Evolutionary conservation across 2,797 vertebrate genomes (phyloP), one percentile per base, ranked within the genome.

Genomic region (Parauchenoglanis punctatus): DNA sequence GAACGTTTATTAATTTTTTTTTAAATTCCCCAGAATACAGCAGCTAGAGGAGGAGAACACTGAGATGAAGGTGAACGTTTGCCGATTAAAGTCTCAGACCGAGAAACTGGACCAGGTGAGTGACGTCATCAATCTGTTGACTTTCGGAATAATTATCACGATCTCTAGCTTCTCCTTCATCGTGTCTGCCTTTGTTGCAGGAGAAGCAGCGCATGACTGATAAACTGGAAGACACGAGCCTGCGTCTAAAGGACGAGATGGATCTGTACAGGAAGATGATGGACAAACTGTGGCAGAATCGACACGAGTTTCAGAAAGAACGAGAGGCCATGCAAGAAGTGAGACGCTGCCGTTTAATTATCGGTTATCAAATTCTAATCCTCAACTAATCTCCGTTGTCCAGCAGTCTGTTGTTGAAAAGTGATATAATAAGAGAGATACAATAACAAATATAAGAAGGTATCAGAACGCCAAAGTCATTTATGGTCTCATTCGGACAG

Each of bases 211-310:
- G 98, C 70, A 98, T 99, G 97, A 98, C 98, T 0, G 98, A 99
- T 89, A 96, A 98, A 87, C 89, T 99, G 91, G 99, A 99, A 85
- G 99, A 99, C 93, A 98, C 98, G 0, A 99, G 97, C 72, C 92
- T 99, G 90, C 95, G 98, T 6, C 96, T 99, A 90, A 99, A 97
- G 93, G 99, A 99, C 0, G 99, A 99, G 95, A 99, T 98, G 97
- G 98, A 99, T 91, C 93, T 99, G 86, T 99, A 99, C 93, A 97
- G 96, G 92, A 99, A 98, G 91, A 97, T 99, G 97, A 99, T 99
- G 98, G 98, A 99, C 93, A 99, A 99, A 91, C 94, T 99, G 92
- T 94, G 96, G 75, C 97, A 99, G 94, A 99, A 97, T 94, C 95
- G 98, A 86, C 95, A 97, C 0, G 97, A 99, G 90, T 99, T 98